Evolutionary conservation across 2,113 vertebrate genomes (phyloP).

Genomic region (Pseudolaguvia tuberculata): DNA sequence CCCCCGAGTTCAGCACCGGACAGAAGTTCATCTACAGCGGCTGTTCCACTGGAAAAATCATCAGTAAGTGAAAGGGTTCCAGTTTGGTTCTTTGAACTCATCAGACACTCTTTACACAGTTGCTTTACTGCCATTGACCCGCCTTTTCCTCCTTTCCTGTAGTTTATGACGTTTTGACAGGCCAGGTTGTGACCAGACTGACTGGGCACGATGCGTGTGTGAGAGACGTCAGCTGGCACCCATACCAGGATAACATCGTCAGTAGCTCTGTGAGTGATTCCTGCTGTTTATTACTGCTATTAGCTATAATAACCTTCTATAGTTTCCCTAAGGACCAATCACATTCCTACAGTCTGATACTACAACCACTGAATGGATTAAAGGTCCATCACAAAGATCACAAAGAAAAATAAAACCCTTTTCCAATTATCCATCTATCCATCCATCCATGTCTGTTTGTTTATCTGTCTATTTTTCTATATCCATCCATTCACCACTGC

Average conservation of each 20-base stretch:
- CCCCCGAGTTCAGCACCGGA: slow-evolving; percentile 80
- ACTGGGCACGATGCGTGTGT: slow-evolving; percentile 83
- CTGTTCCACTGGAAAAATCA: slow-evolving; percentile 84
- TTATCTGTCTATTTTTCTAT: too few relatives aligned
- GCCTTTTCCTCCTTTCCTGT: neutral
- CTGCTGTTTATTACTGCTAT: neutral
- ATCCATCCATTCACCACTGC: too few relatives aligned
- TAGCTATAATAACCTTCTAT: too few relatives aligned
- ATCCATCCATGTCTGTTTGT: too few relatives aligned
- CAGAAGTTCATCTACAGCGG: slow-evolving; percentile 87
- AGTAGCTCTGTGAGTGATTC: slow-evolving; percentile 81
- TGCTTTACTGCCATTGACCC: neutral
- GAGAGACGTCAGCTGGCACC: slow-evolving; percentile 87
- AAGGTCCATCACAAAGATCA: too few relatives aligned
- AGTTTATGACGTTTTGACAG: slow-evolving; percentile 85
- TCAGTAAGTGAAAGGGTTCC: slow-evolving; percentile 73
- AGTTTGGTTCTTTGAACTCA: slow-evolving; percentile 49
- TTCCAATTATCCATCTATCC: too few relatives aligned
- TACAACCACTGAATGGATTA: too few relatives aligned
- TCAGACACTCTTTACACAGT: neutral
- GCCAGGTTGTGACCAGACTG: slow-evolving; percentile 75
- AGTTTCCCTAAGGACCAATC: too few relatives aligned
- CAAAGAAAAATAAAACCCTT: too few relatives aligned
- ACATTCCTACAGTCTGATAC: too few relatives aligned
- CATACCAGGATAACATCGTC: slow-evolving; percentile 81